Percentiles rank a stretch among this genome's conserved stretches.
Evolutionary conservation across 2,797 vertebrate genomes (phyloP).

Genomic region (Hyperoplus immaculatus): DNA sequence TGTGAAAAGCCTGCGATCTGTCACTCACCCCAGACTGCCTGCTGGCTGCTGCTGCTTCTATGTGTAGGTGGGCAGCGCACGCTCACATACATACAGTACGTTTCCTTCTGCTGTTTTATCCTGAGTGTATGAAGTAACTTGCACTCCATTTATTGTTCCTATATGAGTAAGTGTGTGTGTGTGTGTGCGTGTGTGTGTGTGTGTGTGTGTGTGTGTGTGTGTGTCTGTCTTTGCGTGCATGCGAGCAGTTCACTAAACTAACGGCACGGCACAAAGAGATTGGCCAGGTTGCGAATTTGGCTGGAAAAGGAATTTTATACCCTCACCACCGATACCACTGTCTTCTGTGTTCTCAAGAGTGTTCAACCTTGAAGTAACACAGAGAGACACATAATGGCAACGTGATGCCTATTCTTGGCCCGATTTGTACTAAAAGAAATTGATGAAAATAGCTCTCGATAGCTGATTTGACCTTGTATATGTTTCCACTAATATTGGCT

Average conservation of each 20-base stretch:
- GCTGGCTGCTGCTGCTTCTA: neutral
- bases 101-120: neutral
- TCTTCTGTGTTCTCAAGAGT: neutral
- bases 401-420: neutral
- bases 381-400: neutral
- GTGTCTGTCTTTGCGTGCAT: too few relatives aligned
- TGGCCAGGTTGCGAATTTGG: too few relatives aligned
- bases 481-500: too few relatives aligned
- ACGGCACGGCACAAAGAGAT: too few relatives aligned
- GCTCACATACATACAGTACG: neutral
- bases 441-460: too few relatives aligned
- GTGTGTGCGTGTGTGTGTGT: too few relatives aligned
- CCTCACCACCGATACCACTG: too few relatives aligned
- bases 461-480: neutral
- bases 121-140: neutral
- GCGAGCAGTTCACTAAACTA: neutral
- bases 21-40: constrained; percentile 22
- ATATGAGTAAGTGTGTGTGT: too few relatives aligned
- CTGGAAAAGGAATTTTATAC: too few relatives aligned
- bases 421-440: neutral
- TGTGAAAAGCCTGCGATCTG: constrained; percentile 10
- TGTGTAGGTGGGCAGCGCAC: constrained; percentile 12
- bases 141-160: neutral
- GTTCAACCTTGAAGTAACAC: constrained; percentile 1
- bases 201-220: too few relatives aligned